Evolutionary conservation across 2,888 invertebrate genomes (phyloP), one percentile per base, ranked within the genome.

Genomic region (Eurytoma adleriae): DNA sequence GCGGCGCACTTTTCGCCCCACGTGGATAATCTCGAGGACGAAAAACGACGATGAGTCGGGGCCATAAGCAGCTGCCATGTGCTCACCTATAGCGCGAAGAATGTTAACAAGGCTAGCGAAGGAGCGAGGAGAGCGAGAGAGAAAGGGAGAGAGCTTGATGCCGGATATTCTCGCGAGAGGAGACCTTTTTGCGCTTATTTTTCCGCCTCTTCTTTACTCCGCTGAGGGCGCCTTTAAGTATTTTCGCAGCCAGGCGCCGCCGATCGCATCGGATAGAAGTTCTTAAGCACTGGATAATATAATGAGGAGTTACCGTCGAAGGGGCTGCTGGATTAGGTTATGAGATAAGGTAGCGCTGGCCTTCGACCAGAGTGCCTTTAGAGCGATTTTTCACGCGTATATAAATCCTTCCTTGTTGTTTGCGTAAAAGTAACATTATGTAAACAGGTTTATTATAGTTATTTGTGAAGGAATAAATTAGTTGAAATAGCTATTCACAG

Each of bases 41-140:
- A 76, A 68, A 80, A 66, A 76, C 59, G 67, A 78, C 59, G 78
- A 71, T 67, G 78, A 71, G 59, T 30, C 54, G n/a, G 24, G 61
- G 14, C 74, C 69, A 69, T 79, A 74, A 68, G 68, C 62, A 2
- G 10, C 27, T 24, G 27, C 64, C 57, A 56, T 40, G 79, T 50
- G 66, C 82, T 84, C 85, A 84, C 85, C 86, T 85, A 83, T 85
- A 84, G 85, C 85, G 86, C 84, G 84, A 86, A 88, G 87, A 88
- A 88, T 87, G 86, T 87, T 88, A 88, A 88, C 87, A 87, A 88
- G 88, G 86, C 83, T 80, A 82, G 84, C 73, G 40, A 40, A 40
- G 78, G 76, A 81, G 75, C 74, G 78, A 76, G 76, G 24, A 24
- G 24, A 24, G 7, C n/a, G 64, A 30, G 14, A 10, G 30, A 3